phyloP scores from a whole-genome alignment of 2,888 invertebrate genomes.

The Caenorhabditis japonica region DNA sequence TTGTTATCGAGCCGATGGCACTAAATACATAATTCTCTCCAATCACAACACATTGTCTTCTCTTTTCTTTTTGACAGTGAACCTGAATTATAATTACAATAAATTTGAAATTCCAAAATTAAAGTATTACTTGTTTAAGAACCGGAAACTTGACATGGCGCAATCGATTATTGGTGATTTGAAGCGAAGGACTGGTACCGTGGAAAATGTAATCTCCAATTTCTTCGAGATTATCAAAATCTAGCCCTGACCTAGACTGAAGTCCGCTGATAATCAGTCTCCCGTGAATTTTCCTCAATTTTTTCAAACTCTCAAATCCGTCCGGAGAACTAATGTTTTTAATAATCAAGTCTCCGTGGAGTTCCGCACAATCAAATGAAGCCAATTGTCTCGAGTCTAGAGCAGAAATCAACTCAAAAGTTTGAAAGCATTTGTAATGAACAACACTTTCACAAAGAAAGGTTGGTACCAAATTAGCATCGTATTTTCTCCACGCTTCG shows the following conservation, averaged over 20 bases:
- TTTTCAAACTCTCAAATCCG: not conserved
- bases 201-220: not conserved
- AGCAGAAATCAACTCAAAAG: not conserved
- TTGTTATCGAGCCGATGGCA: too few relatives aligned
- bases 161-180: conserved; percentile 3
- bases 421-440: not conserved
- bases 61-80: not conserved
- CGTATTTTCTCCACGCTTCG: too few relatives aligned
- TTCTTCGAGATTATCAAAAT: not conserved
- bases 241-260: not conserved
- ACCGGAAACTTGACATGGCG: not conserved
- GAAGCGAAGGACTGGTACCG: not conserved
- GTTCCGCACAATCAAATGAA: not conserved
- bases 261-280: conserved; percentile 3
- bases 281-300: not conserved
- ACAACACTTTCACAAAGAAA: not conserved
- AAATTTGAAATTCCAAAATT: too few relatives aligned
- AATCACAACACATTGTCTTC: conserved; percentile 1
- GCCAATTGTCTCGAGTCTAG: too few relatives aligned
- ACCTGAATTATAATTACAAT: not conserved
- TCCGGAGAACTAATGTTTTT: not conserved
- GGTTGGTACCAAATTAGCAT: too few relatives aligned
- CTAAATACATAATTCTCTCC: not conserved
- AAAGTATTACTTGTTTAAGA: not conserved
- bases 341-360: not conserved